These are phyloP conservation scores for Tholera decimalis DNA, from an alignment of 2,888 invertebrate genomes.

Conservation along the genomic window DNA sequence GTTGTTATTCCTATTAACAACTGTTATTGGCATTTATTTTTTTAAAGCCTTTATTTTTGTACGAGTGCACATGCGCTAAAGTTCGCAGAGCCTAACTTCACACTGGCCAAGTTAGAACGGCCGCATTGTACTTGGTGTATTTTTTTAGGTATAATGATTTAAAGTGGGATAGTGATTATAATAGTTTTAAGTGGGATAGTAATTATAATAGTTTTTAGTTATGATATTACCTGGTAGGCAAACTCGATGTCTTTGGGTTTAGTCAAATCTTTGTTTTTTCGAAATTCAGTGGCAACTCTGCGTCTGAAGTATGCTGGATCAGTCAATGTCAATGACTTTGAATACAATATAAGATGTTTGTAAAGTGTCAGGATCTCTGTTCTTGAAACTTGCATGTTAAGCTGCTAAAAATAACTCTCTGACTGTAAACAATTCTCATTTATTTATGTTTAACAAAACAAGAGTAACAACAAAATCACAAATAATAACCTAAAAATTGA, in stretches of 20 bases:
- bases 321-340: slow-evolving; percentile 94
- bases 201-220: background rate
- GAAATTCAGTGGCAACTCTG: slow-evolving; percentile 94
- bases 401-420: background rate
- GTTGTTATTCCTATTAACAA: no score
- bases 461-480: background rate
- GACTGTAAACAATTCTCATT: slow-evolving; percentile 19
- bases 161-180: no score
- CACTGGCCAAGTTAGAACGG: no score
- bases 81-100: no score
- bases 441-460: background rate
- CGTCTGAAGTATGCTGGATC: slow-evolving; percentile 94
- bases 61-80: no score
- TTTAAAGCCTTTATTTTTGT: no score
- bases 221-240: slow-evolving; percentile 79
- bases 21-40: no score
- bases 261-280: slow-evolving; percentile 91
- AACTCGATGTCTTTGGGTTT: slow-evolving; percentile 79
- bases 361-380: slow-evolving; percentile 94
- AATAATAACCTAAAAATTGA: slow-evolving; percentile 13
- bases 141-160: no score
- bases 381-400: slow-evolving; percentile 74
- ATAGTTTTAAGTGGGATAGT: no score
- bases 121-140: no score
- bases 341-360: slow-evolving; percentile 95